These are phyloP conservation scores for Rhopalosiphum padi DNA, from an alignment of 1,140 invertebrate species.

Conservation along the genomic window DNA sequence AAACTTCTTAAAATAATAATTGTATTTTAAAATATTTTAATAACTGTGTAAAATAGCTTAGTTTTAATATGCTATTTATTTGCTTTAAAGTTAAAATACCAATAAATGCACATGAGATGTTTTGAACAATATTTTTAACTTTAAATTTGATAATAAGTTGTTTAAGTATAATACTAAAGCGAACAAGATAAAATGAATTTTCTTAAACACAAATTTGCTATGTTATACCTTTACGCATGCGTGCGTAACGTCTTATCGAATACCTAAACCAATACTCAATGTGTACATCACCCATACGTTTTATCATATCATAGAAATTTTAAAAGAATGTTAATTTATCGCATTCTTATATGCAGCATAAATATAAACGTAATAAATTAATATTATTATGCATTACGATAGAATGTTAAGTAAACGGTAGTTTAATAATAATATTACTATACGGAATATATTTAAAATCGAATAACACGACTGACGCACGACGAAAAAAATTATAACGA, in stretches of 20 bases:
- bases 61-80: not conserved
- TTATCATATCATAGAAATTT: not conserved
- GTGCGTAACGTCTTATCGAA: not conserved
- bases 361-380: no score
- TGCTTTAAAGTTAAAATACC: not conserved
- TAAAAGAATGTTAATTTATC: not conserved
- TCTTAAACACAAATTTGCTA: not conserved
- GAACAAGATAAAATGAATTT: not conserved
- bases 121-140: not conserved
- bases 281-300: not conserved
- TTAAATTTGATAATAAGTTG: not conserved
- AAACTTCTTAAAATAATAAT: not conserved
- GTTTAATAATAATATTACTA: not conserved
- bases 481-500: not conserved
- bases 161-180: not conserved
- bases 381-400: not conserved
- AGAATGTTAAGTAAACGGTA: not conserved
- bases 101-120: not conserved
- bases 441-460: not conserved
- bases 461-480: no score
- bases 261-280: not conserved
- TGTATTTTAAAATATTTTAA: not conserved
- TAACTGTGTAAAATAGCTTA: not conserved
- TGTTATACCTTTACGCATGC: not conserved
- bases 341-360: not conserved